Evolutionary conservation across 2,797 vertebrate species (phyloP), one percentile per base, ranked within the genome.

Genomic region (Cichlasoma orientale): DNA sequence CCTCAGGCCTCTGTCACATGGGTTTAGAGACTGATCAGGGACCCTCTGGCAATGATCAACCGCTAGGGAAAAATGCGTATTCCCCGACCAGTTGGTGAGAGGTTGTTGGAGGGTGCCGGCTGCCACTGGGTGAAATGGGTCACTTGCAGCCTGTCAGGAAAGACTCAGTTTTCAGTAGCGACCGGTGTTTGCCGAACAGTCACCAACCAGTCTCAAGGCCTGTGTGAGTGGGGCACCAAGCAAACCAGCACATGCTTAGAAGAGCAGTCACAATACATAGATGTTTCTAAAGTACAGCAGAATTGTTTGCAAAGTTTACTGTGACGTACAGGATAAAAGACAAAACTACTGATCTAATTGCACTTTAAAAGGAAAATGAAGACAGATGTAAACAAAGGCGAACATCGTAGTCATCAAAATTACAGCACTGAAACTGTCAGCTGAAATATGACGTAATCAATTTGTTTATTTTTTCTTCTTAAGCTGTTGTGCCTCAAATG

Each of bases 401-500:
- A 55, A 5, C 55, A 19, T 56, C 14, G 21, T 16, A 29, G 33
- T 80, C 69, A 74, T 58, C 36, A 38, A 74, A 33, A 41, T 56
- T 9, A 71, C 31, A 61, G 29, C 16, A 6, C 21, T 36, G 41
- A 50, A 68, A 68, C 41, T 68, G 63, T 50, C 41, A 68, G 18
- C 63, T n/a, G 36, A 86, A 77, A 78, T 38, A 56, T 50, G 71
- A 83, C 71, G 38, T 81, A 78, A 79, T 78, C 74, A 52, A 31
- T 80, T 56, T 59, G 69, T 86, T 77, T 77, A 33, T 80, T 56
- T 78, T 74, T 55, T 74, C 72, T 63, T 44, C 47, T 76, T 54
- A 56, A 52, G 23, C 56, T 84, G 74, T 76, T 85, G 29, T 75
- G 68, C 70, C 75, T 87, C 63, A 79, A 77, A 83, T 69, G 57